Evolutionary conservation across 2,797 vertebrate species (phyloP), one percentile per base, ranked within the genome.

Genomic region (Notolabrus celidotus): DNA sequence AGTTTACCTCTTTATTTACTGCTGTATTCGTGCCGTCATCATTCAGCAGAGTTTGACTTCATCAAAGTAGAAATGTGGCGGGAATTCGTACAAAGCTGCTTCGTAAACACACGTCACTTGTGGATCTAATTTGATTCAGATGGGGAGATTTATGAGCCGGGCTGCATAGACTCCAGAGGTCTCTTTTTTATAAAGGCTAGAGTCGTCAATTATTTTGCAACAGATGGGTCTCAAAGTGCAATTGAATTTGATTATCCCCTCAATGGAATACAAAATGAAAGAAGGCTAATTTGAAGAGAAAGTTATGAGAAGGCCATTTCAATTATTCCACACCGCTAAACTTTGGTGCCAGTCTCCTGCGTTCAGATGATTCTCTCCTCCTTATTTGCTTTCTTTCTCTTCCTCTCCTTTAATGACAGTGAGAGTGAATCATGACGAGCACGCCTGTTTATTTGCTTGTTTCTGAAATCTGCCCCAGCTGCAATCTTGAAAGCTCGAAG

Each of bases 211-310:
- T 88, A 80, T 88, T 89, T 79, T 25, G 71, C 51, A 89, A 80
- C 80, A 85, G 82, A 89, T 74, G 82, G 84, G 80, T 74, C 83
- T 86, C 71, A 74, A 80, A 86, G 86, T 75, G 71, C 80, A 82
- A 85, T 73, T 86, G 84, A 85, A 83, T 88, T 78, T 84, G 73
- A 84, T 89, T 74, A 80, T 77, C 43, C 52, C 68, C 75, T 73
- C 62, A 54, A 70, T 71, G 74, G 67, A 83, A 79, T 75, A 78
- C 69, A 46, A 43, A 80, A 85, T 83, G 47, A 77, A 86, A 85
- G 38, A 72, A 27, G 11, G 58, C 14, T 60, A 54, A 84, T 87
- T 80, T 78, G 74, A 43, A 70, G 38, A 67, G 77, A 81, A 82
- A 84, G 59, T 88, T 77, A 86, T 70, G 80, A 84, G 79, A 49